These are phyloP conservation scores for Ptychadena robeensis DNA, from an alignment of 2,797 vertebrate genomes.

Conservation along the genomic window DNA sequence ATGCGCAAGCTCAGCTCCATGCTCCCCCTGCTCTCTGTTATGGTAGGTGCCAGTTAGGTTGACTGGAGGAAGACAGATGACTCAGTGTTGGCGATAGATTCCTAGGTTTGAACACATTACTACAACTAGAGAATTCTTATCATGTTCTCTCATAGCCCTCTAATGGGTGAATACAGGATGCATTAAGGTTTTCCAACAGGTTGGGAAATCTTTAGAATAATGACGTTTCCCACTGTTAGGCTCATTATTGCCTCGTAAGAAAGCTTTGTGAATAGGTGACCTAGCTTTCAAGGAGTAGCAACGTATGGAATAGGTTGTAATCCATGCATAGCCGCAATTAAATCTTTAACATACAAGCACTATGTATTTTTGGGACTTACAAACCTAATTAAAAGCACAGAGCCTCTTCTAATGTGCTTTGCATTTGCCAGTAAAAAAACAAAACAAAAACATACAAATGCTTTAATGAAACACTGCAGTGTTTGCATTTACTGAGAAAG, in stretches of 20 bases:
- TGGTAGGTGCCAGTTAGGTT: too few species aligned
- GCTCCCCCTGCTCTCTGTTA: too few species aligned
- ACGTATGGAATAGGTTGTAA: neutral
- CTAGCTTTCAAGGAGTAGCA: neutral
- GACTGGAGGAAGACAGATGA: neutral
- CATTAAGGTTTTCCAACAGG: neutral
- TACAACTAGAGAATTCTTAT: too few species aligned
- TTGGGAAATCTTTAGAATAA: neutral
- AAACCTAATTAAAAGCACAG: slow-evolving; percentile 19
- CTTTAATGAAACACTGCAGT: slow-evolving; percentile 58
- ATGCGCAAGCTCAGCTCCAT: too few species aligned
- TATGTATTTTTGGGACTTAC: neutral
- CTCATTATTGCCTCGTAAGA: neutral
- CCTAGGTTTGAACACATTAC: neutral
- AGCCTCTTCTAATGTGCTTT: neutral
- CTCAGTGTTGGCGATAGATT: too few species aligned
- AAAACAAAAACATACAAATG: slow-evolving; percentile 21
- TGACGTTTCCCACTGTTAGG: neutral
- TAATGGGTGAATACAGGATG: neutral
- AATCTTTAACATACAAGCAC: neutral
- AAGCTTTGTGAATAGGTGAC: neutral
- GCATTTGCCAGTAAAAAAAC: neutral
- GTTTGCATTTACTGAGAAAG: slow-evolving; percentile 78
- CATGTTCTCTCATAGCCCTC: neutral
- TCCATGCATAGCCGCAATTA: neutral